Evolutionary conservation across 1,140 invertebrate species (phyloP), one percentile per base, ranked within the genome.

Genomic region (Cepaea nemoralis): DNA sequence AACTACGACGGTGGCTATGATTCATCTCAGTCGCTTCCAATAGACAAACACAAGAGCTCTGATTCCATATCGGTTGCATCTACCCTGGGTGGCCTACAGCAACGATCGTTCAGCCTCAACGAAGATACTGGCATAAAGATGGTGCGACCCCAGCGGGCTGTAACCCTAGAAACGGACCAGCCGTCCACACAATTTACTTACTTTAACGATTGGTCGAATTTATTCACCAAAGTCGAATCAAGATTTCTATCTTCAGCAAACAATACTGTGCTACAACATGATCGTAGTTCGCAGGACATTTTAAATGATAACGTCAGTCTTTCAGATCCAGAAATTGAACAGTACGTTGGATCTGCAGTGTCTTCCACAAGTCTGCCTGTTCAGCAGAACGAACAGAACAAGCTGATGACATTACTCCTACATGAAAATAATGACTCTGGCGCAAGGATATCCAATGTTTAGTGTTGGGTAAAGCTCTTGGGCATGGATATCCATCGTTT

Each of bases 231-330:
- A 31, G 27, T 31, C 3, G 27, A 31, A 6, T 63, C 59, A n/a
- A 63, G n/a, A 16, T 63, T 63, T 63, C n/a, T 63, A 63, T 31
- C n/a, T 16, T 63, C 59, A 31, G 59, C 59, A 27, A 63, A 63
- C 59, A 63, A 63, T 31, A 63, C 59, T 31, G 5, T 63, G 6
- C 59, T 63, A 5, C 19, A 63, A 31, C 59, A 63, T 19, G n/a
- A n/a, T n/a, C 19, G n/a, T 1, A 31, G n/a, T 16, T 27, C n/a
- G 10, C n/a, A 63, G 22, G 59, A 63, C 22, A 31, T 27, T 27
- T 6, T 27, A 14, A 6, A 63, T 63, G 16, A 0, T 19, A 31
- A 16, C 59, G 33, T 16, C n/a, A 63, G 59, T 63, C 8, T 63
- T 31, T 63, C 59, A 22, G 59, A 63, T 10, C 59, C 59, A 1